These are phyloP conservation scores for Diadegma fenestrale DNA, from an alignment of 2,888 invertebrate species.

Conservation along the genomic window DNA sequence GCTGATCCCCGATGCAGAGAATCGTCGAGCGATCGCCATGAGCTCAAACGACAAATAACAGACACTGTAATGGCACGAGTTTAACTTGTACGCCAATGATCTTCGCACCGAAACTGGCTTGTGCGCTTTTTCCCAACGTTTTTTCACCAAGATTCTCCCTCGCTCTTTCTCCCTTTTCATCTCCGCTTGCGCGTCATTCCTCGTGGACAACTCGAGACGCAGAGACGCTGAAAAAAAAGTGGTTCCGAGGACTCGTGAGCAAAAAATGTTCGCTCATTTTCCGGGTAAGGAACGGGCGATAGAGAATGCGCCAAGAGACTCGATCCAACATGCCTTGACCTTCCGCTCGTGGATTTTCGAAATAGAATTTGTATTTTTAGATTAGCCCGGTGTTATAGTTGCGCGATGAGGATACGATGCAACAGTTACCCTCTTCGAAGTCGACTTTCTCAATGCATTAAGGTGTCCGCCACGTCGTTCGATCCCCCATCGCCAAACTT, in stretches of 20 bases:
- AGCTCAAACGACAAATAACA: background rate
- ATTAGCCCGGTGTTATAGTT: constrained; percentile 47
- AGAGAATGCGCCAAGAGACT: constrained; percentile 70
- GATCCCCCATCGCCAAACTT: background rate
- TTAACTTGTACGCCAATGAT: background rate
- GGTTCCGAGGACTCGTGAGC: background rate
- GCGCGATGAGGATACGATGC: constrained; percentile 36
- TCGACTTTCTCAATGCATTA: constrained; percentile 41
- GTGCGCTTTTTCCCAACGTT: background rate
- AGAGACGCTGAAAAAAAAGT: background rate
- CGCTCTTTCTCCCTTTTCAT: background rate
- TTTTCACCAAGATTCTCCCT: background rate
- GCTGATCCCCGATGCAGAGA: background rate
- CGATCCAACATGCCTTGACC: constrained; percentile 77
- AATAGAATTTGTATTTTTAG: constrained; percentile 80
- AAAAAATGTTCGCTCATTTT: constrained; percentile 1
- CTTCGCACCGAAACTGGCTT: constrained; percentile 18
- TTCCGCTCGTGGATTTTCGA: constrained; percentile 75
- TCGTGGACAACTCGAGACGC: background rate
- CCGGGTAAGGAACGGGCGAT: constrained; percentile 9
- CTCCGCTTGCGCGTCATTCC: background rate
- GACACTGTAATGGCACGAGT: background rate
- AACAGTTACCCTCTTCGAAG: constrained; percentile 62
- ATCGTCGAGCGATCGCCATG: background rate
- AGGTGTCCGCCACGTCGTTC: constrained; percentile 5